phyloP scores from a whole-genome alignment of 2,113 vertebrate species.

The Sorex fumeus region DNA sequence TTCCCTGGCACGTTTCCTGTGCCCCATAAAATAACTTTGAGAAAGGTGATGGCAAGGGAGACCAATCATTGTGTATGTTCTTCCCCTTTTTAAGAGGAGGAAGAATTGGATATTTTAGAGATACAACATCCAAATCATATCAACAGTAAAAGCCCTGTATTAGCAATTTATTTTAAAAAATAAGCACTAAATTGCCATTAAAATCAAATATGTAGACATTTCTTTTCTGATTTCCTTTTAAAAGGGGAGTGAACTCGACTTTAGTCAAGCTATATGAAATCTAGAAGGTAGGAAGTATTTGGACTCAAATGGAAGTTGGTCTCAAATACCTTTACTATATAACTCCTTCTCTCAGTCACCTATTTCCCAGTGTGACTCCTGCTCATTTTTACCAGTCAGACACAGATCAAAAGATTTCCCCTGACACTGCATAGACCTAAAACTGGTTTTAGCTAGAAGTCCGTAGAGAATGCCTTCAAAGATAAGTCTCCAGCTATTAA shows the following conservation, averaged over 20 bases:
- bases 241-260: background rate
- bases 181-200: background rate
- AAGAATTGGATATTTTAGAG: too few species aligned
- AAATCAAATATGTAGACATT: background rate
- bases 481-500: background rate
- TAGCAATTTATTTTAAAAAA: background rate
- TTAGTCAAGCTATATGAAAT: background rate
- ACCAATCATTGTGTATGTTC: background rate
- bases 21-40: background rate
- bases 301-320: background rate
- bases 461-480: background rate
- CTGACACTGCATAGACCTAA: background rate
- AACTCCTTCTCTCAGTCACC: background rate
- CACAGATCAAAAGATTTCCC: background rate
- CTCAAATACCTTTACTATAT: background rate
- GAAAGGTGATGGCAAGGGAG: background rate
- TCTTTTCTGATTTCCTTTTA: background rate
- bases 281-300: background rate
- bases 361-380: background rate
- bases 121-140: background rate
- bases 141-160: background rate
- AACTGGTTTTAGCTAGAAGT: background rate
- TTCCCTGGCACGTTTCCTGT: background rate
- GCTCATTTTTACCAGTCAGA: background rate
- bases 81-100: background rate